Percentiles rank a stretch among this genome's conserved stretches.
These are phyloP conservation scores for Phalloptychus januarius DNA, from an alignment of 2,797 vertebrate species.

Conservation along the genomic window DNA sequence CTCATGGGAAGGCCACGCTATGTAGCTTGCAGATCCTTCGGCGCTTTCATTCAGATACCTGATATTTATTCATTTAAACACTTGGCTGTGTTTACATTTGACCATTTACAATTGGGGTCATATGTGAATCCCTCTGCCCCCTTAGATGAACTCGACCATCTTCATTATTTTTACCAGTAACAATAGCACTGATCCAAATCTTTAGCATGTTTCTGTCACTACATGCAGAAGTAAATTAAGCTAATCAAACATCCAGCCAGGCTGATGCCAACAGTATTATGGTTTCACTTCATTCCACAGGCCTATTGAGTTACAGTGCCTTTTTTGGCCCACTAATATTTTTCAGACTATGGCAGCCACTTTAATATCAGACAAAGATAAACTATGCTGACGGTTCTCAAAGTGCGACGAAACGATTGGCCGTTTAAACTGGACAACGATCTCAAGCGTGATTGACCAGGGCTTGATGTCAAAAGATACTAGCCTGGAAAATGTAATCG, in stretches of 20 bases:
- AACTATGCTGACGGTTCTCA: not conserved
- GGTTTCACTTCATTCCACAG: too few species aligned
- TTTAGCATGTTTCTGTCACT: not conserved
- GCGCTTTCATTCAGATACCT: not conserved
- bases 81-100: not conserved
- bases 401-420: not conserved
- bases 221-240: not conserved
- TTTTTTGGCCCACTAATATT: too few species aligned
- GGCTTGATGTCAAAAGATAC: not conserved
- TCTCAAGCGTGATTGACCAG: not conserved
- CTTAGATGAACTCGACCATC: too few species aligned
- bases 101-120: not conserved
- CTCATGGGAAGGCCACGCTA: not conserved
- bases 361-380: too few species aligned
- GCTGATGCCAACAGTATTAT: too few species aligned
- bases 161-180: too few species aligned
- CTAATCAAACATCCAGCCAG: too few species aligned
- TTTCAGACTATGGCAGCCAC: too few species aligned
- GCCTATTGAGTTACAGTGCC: too few species aligned
- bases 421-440: not conserved
- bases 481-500: not conserved
- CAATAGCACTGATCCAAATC: not conserved
- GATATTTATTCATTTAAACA: not conserved
- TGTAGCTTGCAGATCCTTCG: not conserved
- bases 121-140: too few species aligned